A percentile compares a stretch with the other conserved stretches of the same genome.
Evolutionary conservation across 2,113 vertebrate species (phyloP).

Genomic region (Ibidorhyncha struthersii): DNA sequence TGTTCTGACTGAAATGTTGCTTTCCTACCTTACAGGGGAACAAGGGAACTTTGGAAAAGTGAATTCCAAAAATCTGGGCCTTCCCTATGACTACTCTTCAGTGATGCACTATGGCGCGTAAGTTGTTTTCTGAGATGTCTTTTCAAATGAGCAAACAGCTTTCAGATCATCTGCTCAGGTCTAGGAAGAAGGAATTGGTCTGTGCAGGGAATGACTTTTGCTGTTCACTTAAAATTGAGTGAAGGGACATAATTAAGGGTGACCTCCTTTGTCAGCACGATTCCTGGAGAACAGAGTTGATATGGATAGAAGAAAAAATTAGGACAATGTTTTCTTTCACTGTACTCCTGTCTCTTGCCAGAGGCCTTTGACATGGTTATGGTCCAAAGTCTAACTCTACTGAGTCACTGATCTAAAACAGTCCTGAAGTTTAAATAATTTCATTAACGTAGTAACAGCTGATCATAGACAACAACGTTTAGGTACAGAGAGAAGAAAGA

Average conservation of each 20-base stretch:
- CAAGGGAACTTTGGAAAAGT: constrained; percentile 64
- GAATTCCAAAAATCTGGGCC: constrained; percentile 64
- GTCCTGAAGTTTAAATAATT: not conserved
- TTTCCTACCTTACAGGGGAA: constrained; percentile 45
- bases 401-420: not conserved
- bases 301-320: not conserved
- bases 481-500: not conserved
- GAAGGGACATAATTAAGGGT: not conserved
- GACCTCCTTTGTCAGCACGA: not conserved
- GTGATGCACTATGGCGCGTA: constrained; percentile 75
- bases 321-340: not conserved
- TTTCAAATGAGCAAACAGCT: not conserved
- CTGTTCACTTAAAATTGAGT: not conserved
- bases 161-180: not conserved
- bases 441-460: not conserved
- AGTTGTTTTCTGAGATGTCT: not conserved
- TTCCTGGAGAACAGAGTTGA: not conserved
- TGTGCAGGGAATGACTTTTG: not conserved
- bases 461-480: not conserved
- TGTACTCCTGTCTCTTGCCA: not conserved
- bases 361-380: not conserved
- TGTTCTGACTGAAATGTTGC: not conserved
- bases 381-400: not conserved
- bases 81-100: constrained; percentile 72
- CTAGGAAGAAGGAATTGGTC: not conserved